Base-by-base conservation (phyloP, 2,888 invertebrate species). In the Drepanosiphum platanoidis region DNA sequence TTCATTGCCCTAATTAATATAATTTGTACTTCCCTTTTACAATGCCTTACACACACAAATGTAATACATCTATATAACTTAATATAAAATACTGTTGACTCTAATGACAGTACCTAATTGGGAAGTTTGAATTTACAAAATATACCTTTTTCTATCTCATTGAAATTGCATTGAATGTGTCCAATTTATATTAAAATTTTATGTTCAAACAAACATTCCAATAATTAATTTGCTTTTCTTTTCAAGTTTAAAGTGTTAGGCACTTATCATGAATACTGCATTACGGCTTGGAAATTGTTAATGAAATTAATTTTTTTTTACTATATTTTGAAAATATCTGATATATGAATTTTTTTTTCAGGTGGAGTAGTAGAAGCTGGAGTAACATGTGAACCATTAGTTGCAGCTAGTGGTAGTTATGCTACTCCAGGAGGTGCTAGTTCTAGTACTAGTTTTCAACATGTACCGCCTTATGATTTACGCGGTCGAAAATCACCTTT, bases 401-500 rank as follows among this genome's bases (percentile, higher is more conserved):
- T 88, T 92, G 92, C 88, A 89, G 90, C 87, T 91, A 91, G 87
- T 92, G 92, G 80, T 90, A 89, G 90, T 91, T 92, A 88, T 90
- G 92, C 89, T 34, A 87, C 90, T 89, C 64, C 90, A 89, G 75
- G 90, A 89, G 82, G 89, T 89, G 74, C 90, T 90, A 72, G 91
- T 91, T 90, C 91, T 87, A 92, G 92, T 87, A 90, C 90, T 58
- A 89, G 89, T 58, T 90, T 89, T 32, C 90, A 89, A 89, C 90
- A 96, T 90, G 96, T 96, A 90, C 95, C 96, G 88, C 97, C 97
- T 3, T 97, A 97, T 90, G 97, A 97, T 90, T 91, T 97, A 89
- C 92, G 97, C 87, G 92, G 84, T 22, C 84, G 96, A 88, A 97
- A 97, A 91, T 95, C 94, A 88, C 95, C 95, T 72, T 93, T 94